Conservation (phyloP, 2,113 vertebrate genomes). For the Misgurnus mizolepis region DNA sequence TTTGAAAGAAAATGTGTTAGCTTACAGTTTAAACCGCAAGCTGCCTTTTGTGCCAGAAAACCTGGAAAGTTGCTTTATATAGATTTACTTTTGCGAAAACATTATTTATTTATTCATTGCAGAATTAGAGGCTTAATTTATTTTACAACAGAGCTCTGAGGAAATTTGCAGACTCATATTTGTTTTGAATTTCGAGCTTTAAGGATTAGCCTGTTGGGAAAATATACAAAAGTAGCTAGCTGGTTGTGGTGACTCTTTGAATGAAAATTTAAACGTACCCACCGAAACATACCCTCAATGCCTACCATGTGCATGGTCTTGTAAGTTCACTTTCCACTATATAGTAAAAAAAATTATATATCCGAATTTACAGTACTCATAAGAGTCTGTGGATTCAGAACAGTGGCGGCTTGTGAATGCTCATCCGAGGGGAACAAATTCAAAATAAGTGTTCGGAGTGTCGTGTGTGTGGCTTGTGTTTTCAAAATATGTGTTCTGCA, state of each 20-base stretch:
- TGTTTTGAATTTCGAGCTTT: slow-evolving; percentile 11
- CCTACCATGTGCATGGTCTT: not conserved
- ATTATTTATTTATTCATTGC: too few relatives aligned
- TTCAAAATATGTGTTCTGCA: too few relatives aligned
- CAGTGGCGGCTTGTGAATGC: too few relatives aligned
- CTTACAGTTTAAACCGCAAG: slow-evolving; percentile 8
- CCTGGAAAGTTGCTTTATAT: not conserved
- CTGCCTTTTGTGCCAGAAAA: not conserved
- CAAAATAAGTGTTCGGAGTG: too few relatives aligned
- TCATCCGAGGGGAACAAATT: too few relatives aligned
- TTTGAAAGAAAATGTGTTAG: slow-evolving; percentile 12
- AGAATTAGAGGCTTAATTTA: slow-evolving; percentile 12
- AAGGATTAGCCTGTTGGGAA: slow-evolving; percentile 4
- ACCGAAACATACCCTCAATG: slow-evolving; percentile 2
- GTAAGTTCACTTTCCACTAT: not conserved
- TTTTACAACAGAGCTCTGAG: not conserved
- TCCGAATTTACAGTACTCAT: too few relatives aligned
- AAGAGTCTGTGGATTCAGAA: too few relatives aligned
- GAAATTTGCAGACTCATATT: not conserved
- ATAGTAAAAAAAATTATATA: too few relatives aligned
- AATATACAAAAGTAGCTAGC: not conserved
- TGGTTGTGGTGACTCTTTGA: not conserved
- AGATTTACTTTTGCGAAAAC: not conserved
- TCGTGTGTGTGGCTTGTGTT: too few relatives aligned
- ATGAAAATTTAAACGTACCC: not conserved